Percentiles rank a stretch among this genome's conserved stretches.
These are phyloP conservation scores for Oncorhynchus mykiss DNA, from an alignment of 2,113 vertebrate genomes.

Conservation along the genomic window DNA sequence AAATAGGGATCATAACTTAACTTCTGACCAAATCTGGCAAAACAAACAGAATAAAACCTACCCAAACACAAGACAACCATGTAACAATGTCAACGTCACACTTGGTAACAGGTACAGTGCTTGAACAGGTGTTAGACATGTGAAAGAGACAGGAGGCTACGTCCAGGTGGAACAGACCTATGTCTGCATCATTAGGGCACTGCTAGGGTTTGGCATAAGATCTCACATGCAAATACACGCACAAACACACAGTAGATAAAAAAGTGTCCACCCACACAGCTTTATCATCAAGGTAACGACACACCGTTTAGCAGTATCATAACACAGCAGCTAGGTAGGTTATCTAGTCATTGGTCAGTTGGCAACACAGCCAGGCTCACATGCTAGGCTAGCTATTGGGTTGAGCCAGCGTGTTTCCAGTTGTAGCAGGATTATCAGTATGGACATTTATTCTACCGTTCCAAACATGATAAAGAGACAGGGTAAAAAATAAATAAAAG, in stretches of 20 bases:
- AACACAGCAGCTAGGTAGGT: not conserved
- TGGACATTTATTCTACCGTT: constrained; percentile 2
- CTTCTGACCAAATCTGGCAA: not conserved
- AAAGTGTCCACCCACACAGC: constrained; percentile 9
- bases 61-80: not conserved
- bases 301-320: not conserved
- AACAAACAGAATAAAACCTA: not conserved
- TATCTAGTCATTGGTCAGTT: constrained; percentile 15
- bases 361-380: not conserved
- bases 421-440: not conserved
- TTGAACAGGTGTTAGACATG: not conserved
- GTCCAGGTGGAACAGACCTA: not conserved
- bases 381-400: not conserved
- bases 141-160: not conserved
- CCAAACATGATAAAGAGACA: constrained; percentile 13
- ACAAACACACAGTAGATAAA: not conserved
- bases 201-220: not conserved
- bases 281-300: not conserved
- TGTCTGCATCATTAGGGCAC: constrained; percentile 34
- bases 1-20: constrained; percentile 1
- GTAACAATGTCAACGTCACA: not conserved
- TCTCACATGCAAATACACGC: not conserved
- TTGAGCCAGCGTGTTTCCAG: not conserved
- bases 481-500: constrained; percentile 12
- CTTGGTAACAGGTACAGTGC: not conserved